phyloP scores from a whole-genome alignment of 2,888 invertebrate species.

The Ptilodon capucinus region DNA sequence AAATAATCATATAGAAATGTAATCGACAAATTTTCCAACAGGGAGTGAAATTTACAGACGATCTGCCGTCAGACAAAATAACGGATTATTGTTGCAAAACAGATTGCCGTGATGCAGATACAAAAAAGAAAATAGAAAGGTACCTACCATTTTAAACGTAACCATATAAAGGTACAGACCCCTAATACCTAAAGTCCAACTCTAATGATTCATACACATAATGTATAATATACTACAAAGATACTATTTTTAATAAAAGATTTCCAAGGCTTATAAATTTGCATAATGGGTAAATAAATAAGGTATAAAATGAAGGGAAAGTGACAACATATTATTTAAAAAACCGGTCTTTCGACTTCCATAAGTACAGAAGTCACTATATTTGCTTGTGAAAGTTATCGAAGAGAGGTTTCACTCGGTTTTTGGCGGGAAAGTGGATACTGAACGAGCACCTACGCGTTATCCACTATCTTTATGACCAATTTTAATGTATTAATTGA shows the following conservation, averaged over 20 bases:
- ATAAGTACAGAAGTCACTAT: slow-evolving; percentile 1
- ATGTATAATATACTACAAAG: not conserved
- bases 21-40: too few relatives aligned
- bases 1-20: too few relatives aligned
- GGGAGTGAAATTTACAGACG: too few relatives aligned
- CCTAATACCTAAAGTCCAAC: not conserved
- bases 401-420: not conserved
- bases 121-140: too few relatives aligned
- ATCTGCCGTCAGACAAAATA: too few relatives aligned
- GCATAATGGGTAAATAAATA: slow-evolving; percentile 9
- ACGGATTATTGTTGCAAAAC: too few relatives aligned
- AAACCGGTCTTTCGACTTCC: slow-evolving; percentile 25
- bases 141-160: too few relatives aligned
- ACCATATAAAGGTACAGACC: not conserved
- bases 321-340: slow-evolving; percentile 27
- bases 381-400: slow-evolving; percentile 21
- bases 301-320: slow-evolving; percentile 24
- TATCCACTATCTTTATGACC: too few relatives aligned
- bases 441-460: too few relatives aligned
- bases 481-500: too few relatives aligned
- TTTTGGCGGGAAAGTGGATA: not conserved
- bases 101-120: too few relatives aligned
- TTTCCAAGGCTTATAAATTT: slow-evolving; percentile 13
- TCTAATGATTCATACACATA: not conserved
- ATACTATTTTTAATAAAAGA: not conserved